Evolutionary conservation across 2,113 vertebrate genomes (phyloP).

Genomic region (Thryonomys swinderianus): DNA sequence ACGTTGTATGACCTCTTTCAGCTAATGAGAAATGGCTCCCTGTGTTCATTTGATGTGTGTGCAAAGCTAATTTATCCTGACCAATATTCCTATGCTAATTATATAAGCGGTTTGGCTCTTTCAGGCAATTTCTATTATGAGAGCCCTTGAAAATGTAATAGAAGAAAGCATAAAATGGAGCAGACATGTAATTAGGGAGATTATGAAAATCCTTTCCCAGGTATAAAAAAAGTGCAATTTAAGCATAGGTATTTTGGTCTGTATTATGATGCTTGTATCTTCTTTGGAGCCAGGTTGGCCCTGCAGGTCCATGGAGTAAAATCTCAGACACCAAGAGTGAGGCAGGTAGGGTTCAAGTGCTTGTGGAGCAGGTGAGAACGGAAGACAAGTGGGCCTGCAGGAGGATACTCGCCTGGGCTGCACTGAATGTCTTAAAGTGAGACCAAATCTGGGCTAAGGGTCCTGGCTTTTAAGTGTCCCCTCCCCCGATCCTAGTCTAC

Average conservation of each 20-base stretch:
- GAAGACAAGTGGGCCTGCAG: no score
- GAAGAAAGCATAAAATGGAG: background rate
- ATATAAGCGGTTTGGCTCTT: conserved; percentile 51
- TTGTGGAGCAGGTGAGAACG: background rate
- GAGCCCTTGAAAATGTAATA: conserved; percentile 66
- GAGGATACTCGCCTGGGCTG: fast-evolving
- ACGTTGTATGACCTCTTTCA: conserved; percentile 51
- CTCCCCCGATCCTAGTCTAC: background rate
- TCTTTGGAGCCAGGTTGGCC: background rate
- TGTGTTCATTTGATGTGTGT: conserved; percentile 54
- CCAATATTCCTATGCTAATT: conserved; percentile 68
- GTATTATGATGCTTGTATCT: background rate
- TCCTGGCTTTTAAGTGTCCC: conserved; percentile 2
- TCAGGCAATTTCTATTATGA: conserved; percentile 63
- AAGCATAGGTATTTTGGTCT: conserved; percentile 25
- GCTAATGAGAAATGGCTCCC: conserved; percentile 45
- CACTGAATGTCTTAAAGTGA: background rate
- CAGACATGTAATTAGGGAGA: conserved; percentile 65
- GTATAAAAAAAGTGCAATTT: conserved; percentile 35
- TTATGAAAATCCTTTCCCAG: conserved; percentile 37
- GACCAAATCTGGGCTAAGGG: background rate
- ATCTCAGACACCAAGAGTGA: background rate
- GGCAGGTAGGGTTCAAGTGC: background rate
- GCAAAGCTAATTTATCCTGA: conserved; percentile 65
- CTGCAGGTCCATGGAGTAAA: background rate